A percentile compares a stretch with the other conserved stretches of the same genome.
Conservation (phyloP, 2,113 vertebrate species). For the Saimiri boliviensis region DNA sequence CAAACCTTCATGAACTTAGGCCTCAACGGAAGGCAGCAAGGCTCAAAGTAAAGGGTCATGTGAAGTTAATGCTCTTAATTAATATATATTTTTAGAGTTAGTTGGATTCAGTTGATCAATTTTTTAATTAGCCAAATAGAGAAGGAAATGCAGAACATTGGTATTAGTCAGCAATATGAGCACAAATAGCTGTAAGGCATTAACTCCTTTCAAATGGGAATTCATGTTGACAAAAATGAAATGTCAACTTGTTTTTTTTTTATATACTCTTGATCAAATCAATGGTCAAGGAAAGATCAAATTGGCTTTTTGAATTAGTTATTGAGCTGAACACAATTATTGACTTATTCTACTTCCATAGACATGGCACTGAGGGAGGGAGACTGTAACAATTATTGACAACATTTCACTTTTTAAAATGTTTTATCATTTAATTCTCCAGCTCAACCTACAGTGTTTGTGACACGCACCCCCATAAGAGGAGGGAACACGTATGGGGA, state of each 20-base stretch:
- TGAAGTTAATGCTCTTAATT: neutral
- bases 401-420: neutral
- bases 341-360: conserved; percentile 26
- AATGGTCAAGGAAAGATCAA: neutral
- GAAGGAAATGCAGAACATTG: neutral
- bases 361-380: neutral
- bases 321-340: conserved; percentile 54
- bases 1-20: neutral
- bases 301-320: conserved; percentile 46
- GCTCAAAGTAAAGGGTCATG: neutral
- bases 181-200: conserved; percentile 22
- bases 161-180: conserved; percentile 46
- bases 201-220: conserved; percentile 51
- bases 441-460: neutral
- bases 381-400: neutral
- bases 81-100: conserved; percentile 10
- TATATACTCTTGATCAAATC: conserved; percentile 38
- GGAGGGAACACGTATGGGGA: no score
- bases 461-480: neutral
- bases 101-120: conserved; percentile 43
- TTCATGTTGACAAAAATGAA: conserved; percentile 50
- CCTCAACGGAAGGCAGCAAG: neutral
- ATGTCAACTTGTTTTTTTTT: conserved; percentile 31
- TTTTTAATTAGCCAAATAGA: conserved; percentile 53
- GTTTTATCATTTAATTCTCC: neutral